phyloP scores from a whole-genome alignment of 2,888 invertebrate genomes.

The Pantelozetes paolii region DNA sequence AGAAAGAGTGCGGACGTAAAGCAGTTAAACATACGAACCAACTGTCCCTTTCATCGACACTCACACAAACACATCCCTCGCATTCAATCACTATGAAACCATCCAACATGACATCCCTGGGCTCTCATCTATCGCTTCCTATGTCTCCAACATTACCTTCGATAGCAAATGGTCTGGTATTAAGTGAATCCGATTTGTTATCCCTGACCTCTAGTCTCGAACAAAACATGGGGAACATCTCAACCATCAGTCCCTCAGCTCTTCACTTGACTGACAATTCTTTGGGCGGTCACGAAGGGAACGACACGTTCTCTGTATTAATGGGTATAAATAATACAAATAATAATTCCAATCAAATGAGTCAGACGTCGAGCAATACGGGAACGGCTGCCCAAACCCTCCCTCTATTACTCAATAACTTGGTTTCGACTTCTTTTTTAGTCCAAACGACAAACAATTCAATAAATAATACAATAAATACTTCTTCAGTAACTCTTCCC shows the following conservation, averaged over 20 bases:
- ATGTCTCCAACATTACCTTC: constrained; percentile 11
- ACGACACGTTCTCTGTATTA: constrained; percentile 18
- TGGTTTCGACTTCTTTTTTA: constrained; percentile 45
- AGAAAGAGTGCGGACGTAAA: constrained; percentile 52
- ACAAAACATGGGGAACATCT: constrained; percentile 39
- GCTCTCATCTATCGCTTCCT: constrained; percentile 23
- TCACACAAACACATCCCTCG: background rate
- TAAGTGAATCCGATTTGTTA: constrained; percentile 48
- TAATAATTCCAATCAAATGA: constrained; percentile 1
- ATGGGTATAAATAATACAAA: background rate
- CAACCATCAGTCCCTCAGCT: constrained; percentile 35
- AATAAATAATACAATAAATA: constrained; percentile 17
- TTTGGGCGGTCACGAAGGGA: background rate
- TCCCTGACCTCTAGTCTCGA: constrained; percentile 45
- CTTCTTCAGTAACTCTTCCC: constrained; percentile 22
- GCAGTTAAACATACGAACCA: background rate
- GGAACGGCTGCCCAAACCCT: constrained; percentile 40
- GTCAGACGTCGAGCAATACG: background rate
- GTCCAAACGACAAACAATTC: constrained; percentile 39
- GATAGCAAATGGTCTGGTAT: constrained; percentile 34
- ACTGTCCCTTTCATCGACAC: background rate
- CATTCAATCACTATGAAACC: background rate
- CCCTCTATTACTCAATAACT: constrained; percentile 44
- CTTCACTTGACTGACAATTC: constrained; percentile 39
- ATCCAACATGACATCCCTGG: background rate